These are phyloP conservation scores for Pheosia gnoma DNA, from an alignment of 2,888 invertebrate genomes.

Conservation along the genomic window DNA sequence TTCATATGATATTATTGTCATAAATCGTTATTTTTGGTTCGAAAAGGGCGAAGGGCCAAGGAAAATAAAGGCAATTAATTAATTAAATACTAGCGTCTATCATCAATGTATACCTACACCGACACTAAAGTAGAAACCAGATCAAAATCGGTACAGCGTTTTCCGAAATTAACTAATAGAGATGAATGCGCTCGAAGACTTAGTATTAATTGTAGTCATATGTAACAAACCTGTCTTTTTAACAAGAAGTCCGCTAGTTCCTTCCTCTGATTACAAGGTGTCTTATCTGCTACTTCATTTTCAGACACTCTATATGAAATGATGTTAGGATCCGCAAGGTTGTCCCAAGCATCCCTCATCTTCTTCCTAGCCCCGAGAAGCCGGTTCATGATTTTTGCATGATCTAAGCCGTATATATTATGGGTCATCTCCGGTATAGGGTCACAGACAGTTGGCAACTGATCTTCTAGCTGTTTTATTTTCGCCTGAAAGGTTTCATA, in stretches of 20 bases:
- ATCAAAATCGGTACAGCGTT: too few relatives aligned
- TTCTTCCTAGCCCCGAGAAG: slow-evolving; percentile 79
- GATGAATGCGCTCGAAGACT: too few relatives aligned
- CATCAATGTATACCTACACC: too few relatives aligned
- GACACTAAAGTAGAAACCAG: background rate
- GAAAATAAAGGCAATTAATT: too few relatives aligned
- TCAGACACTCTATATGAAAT: slow-evolving; percentile 61
- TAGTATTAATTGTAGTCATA: too few relatives aligned
- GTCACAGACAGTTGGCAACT: slow-evolving; percentile 60
- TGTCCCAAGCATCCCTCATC: slow-evolving; percentile 81
- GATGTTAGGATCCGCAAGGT: slow-evolving; percentile 50
- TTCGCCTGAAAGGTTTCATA: slow-evolving; percentile 56
- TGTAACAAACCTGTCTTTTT: slow-evolving; percentile 72
- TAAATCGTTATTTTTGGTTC: too few relatives aligned
- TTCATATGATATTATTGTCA: too few relatives aligned
- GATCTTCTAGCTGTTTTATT: slow-evolving; percentile 69
- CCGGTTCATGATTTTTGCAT: slow-evolving; percentile 85
- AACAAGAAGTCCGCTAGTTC: slow-evolving; percentile 83
- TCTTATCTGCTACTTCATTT: slow-evolving; percentile 36
- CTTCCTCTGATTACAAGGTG: slow-evolving; percentile 64
- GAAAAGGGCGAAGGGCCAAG: too few relatives aligned
- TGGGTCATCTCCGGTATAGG: slow-evolving; percentile 88
- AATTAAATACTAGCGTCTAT: too few relatives aligned
- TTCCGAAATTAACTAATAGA: too few relatives aligned
- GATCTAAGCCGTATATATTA: slow-evolving; percentile 88